Evolutionary conservation across 1,140 invertebrate genomes (phyloP).

Genomic region (Colletes gigas): DNA sequence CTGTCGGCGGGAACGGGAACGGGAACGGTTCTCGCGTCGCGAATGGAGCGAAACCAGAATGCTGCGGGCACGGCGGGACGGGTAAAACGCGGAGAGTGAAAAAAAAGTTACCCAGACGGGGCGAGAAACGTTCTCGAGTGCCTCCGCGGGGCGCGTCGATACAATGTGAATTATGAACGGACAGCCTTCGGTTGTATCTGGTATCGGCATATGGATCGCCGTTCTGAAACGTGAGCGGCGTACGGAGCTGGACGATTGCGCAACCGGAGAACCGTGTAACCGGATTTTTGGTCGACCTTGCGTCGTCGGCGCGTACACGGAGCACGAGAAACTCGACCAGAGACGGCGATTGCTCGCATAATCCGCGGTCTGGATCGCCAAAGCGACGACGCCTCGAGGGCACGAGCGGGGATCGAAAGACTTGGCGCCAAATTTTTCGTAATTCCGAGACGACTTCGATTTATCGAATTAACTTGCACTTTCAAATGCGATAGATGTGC

Average conservation of each 20-base stretch:
- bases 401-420: not conserved
- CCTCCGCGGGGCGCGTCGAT: not conserved
- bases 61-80: too few species aligned
- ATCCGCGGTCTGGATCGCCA: conserved; percentile 1
- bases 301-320: conserved; percentile 8
- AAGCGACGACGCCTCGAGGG: not conserved
- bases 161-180: conserved; percentile 14
- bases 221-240: conserved; percentile 47
- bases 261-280: conserved; percentile 61
- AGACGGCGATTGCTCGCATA: not conserved
- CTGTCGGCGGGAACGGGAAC: too few species aligned
- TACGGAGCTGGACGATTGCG: conserved; percentile 42
- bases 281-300: conserved; percentile 74
- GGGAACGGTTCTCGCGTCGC: too few species aligned
- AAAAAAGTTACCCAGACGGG: not conserved
- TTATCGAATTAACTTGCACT: too few species aligned
- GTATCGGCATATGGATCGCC: not conserved
- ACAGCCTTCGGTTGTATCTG: not conserved
- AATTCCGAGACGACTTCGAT: not conserved
- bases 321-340: conserved; percentile 2
- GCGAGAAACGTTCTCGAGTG: not conserved
- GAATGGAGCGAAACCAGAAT: too few species aligned
- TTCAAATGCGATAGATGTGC: too few species aligned
- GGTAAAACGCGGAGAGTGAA: not conserved
- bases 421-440: conserved; percentile 29